Base-by-base conservation (phyloP, 2,113 vertebrate genomes). In the Zeus faber region DNA sequence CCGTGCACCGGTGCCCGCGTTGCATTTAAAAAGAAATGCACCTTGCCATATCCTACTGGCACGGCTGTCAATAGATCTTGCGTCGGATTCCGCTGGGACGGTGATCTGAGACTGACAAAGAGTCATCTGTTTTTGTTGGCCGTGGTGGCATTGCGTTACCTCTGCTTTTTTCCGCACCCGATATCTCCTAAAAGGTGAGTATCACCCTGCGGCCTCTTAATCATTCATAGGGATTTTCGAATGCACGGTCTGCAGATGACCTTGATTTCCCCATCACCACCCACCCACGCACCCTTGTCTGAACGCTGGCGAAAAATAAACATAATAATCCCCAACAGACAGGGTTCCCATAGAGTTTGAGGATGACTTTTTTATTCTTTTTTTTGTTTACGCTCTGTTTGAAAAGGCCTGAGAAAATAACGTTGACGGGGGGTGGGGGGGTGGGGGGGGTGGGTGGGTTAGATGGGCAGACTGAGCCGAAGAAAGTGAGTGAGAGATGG, bases 331-430 rank as follows among this genome's bases (percentile, higher is more conserved):
- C 7, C 0, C 35, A n/a, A n/a, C n/a, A n/a, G 49, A 40, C 54
- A 51, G 59, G 58, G 50, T 49, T 13, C 65, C 33, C 51, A 27
- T 46, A 18, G 52, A 64, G 50, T 65, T 59, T 53, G 59, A 77
- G 62, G 70, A 65, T 77, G 73, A 62, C 26, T 47, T 53, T 61
- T 65, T 53, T n/a, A n/a, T n/a, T n/a, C n/a, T n/a, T n/a, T n/a
- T n/a, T n/a, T n/a, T n/a, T n/a, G n/a, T n/a, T 61, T 53, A 64
- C 49, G 60, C 67, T 69, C 40, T 44, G 27, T 55, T 62, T 65
- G 61, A 70, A 64, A 59, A 60, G 52, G 46, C 66, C 70, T 54
- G 35, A 49, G 58, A 13, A 35, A 25, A n/a, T n/a, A n/a, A n/a
- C n/a, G n/a, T n/a, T n/a, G n/a, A n/a, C n/a, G n/a, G n/a, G n/a